A percentile compares a stretch with the other conserved stretches of the same genome.
Conservation (phyloP, 2,888 invertebrate genomes). For the Limenitis camilla region DNA sequence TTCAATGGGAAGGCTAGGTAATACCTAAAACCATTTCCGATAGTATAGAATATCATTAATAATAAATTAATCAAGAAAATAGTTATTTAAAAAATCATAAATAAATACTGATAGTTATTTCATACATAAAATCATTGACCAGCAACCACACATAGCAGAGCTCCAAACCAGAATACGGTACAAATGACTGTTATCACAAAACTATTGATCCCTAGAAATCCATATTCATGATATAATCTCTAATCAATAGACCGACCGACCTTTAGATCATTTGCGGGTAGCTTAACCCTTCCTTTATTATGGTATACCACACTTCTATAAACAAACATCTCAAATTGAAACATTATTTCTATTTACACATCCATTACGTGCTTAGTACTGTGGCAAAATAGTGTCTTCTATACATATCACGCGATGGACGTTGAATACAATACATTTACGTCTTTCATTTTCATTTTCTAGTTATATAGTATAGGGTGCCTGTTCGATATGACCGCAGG, state of each 20-base stretch:
- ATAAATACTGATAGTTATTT: background rate
- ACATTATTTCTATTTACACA: background rate
- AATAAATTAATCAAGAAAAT: too few relatives aligned
- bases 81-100: background rate
- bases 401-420: slow-evolving; percentile 11
- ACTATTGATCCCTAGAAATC: slow-evolving; percentile 19
- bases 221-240: slow-evolving; percentile 25
- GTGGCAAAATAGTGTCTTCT: too few relatives aligned
- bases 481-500: slow-evolving; percentile 41
- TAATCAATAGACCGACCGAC: slow-evolving; percentile 28
- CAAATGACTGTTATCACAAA: slow-evolving; percentile 6
- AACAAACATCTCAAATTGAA: background rate
- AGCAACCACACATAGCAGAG: background rate
- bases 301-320: background rate
- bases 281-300: slow-evolving; percentile 26
- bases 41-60: too few relatives aligned
- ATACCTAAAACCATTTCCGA: too few relatives aligned
- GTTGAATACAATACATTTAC: background rate
- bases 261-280: slow-evolving; percentile 43
- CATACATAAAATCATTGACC: background rate
- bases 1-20: too few relatives aligned
- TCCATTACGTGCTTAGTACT: slow-evolving; percentile 12
- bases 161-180: background rate
- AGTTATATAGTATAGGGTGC: slow-evolving; percentile 10
- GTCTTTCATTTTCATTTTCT: background rate